Evolutionary conservation across 1,140 invertebrate species (phyloP), one percentile per base, ranked within the genome.

Genomic region (Mycetomoellerius zeteki): DNA sequence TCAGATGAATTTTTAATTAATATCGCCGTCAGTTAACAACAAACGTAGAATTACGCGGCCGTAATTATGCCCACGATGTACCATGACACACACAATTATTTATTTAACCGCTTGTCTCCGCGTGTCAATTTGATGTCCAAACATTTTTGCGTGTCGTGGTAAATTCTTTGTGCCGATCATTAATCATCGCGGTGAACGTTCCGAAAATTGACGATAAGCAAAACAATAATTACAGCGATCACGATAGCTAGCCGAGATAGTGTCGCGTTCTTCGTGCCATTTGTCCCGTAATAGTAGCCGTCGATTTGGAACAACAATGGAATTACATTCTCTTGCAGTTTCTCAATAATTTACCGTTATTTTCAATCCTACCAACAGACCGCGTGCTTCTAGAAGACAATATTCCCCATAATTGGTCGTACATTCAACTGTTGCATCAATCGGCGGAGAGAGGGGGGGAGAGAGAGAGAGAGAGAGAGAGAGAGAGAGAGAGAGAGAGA

Each of bases 351-450:
- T 84, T 52, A 21, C 19, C 24, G 69, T 84, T 84, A 85, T 72
- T 82, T 85, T 85, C 82, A 24, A 12, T 76, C 69, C 77, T 43
- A 19, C 50, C 30, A 50, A 16, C 30, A 62, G 14, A 52, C 73
- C 21, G 43, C 19, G 58, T 30, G 24, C 69, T 62, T 85, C 85
- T 56, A 80, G 87, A 71, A 62, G 69, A 54, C 80, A 84, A 75
- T 84, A 84, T 62, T 62, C 54, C 54, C 69, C 69, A 84, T 60
- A 84, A 84, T 84, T 75, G 80, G 19, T 33, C 58, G 73, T 69
- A 69, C 80, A 56, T 84, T 84, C 80, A 84, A 84, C 80, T 84
- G 80, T 84, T 84, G 80, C 80, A 14, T 84, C 80, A 88, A 75
- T 77, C 27, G 82, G 60, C 78, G 75, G 43, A 71, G 47, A 30